Evolutionary conservation across 2,797 vertebrate genomes (phyloP).

Genomic region (Melanotaenia pygmaea): DNA sequence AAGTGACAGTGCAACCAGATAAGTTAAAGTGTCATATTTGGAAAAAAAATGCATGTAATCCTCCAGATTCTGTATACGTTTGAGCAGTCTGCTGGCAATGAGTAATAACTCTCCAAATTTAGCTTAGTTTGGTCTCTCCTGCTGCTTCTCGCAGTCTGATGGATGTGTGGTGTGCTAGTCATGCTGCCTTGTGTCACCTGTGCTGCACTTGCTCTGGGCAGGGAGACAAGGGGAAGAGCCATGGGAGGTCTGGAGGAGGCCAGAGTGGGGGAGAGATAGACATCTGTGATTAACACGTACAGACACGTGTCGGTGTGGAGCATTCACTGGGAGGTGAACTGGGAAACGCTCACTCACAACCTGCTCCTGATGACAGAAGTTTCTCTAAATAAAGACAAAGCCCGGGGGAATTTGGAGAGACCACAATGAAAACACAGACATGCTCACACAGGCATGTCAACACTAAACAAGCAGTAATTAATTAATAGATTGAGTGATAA

Average conservation of each 20-base stretch:
- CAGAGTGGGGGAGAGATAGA: conserved; percentile 58
- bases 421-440: conserved; percentile 4
- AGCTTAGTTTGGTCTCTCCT: conserved; percentile 59
- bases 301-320: conserved; percentile 67
- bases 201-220: conserved; percentile 49
- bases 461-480: neutral
- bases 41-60: conserved; percentile 38
- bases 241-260: conserved; percentile 70
- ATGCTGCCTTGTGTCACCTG: conserved; percentile 73
- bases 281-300: conserved; percentile 77
- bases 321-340: conserved; percentile 48
- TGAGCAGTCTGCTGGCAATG: conserved; percentile 50
- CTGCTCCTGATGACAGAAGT: conserved; percentile 54
- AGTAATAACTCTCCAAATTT: conserved; percentile 67
- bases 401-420: conserved; percentile 21
- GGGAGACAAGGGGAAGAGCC: conserved; percentile 53
- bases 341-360: conserved; percentile 68
- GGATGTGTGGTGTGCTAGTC: conserved; percentile 64
- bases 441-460: neutral
- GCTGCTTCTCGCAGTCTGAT: conserved; percentile 60
- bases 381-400: conserved; percentile 58
- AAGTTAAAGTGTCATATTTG: conserved; percentile 26
- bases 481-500: conserved; percentile 15
- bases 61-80: conserved; percentile 55
- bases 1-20: conserved; percentile 6